Evolutionary conservation across 2,797 vertebrate genomes (phyloP).

Genomic region (Enteromius unitaeniatus): DNA sequence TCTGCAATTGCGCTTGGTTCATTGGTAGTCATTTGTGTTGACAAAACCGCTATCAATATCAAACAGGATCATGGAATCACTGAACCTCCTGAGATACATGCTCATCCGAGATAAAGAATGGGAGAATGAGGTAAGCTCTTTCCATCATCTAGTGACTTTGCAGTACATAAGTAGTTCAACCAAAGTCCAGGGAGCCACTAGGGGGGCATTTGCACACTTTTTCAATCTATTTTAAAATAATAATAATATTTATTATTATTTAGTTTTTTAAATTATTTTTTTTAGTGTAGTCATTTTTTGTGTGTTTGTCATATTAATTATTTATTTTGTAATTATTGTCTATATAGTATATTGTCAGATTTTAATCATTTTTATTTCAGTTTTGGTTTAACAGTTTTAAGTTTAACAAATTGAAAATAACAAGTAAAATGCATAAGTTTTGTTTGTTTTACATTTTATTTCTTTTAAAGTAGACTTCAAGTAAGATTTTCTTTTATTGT

Average conservation of each 20-base stretch:
- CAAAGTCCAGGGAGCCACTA: background rate
- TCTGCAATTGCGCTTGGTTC: background rate
- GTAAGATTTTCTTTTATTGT: background rate
- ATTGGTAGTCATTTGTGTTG: background rate
- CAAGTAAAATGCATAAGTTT: background rate
- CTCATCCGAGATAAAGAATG: conserved; percentile 91
- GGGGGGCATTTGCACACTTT: background rate
- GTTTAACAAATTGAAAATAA: background rate
- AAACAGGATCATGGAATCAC: conserved; percentile 90
- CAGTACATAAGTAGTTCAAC: background rate
- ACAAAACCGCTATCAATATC: conserved; percentile 9
- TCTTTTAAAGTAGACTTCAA: background rate
- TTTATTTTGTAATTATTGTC: background rate
- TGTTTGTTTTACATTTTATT: background rate
- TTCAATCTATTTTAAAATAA: background rate
- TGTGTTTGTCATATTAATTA: background rate
- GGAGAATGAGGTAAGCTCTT: conserved; percentile 83
- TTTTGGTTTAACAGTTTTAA: background rate
- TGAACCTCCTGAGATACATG: conserved; percentile 94
- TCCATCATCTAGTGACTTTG: background rate
- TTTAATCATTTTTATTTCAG: background rate
- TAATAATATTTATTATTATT: background rate
- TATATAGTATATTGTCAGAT: background rate
- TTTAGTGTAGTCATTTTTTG: background rate
- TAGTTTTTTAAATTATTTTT: background rate